Base-by-base conservation (phyloP, 1,140 invertebrate genomes). In the Ceratitis capitata region DNA sequence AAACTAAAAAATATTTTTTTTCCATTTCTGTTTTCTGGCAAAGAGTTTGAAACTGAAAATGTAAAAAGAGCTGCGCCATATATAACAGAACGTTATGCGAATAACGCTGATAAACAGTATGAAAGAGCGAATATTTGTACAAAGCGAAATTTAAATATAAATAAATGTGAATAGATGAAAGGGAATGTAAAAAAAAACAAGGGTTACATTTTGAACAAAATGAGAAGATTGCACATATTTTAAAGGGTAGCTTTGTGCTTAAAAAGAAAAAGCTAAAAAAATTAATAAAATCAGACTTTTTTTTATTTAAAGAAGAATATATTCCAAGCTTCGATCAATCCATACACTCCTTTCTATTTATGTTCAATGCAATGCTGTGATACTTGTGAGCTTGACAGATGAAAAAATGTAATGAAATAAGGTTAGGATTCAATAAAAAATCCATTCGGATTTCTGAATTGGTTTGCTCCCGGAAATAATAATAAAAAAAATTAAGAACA, bases 161-260 rank as follows among this genome's bases (percentile, higher is more conserved):
- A 78, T 78, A 42, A 42, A 78, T 64, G n/a, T 32, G n/a, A 78
- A 45, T 78, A 45, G n/a, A 78, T 47, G 26, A 23, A 74, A 45
- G 23, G 45, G n/a, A 26, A 19, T 4, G 45, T 45, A 23, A 6
- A 6, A 19, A 42, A 74, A 1, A 23, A 3, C 29, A 23, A 2
- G 35, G 3, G 14, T 74, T 23, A 74, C 19, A 45, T 74, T 16
- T 39, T 74, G 35, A 4, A 74, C 39, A 74, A 74, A 74, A 19
- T 9, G n/a, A 45, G 39, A 42, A 47, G 16, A 78, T 10, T 19
- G 19, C 7, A 78, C 12, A 23, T 45, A 19, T 9, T 64, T 64
- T 6, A 23, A 78, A 47, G 42, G 69, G 69, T 78, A 26, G 39
- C 69, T 45, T 23, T 26, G 69, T 19, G 69, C 19, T 23, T 7